phyloP scores from a whole-genome alignment of 1,140 invertebrate species.

The Dreissena rostriformis region DNA sequence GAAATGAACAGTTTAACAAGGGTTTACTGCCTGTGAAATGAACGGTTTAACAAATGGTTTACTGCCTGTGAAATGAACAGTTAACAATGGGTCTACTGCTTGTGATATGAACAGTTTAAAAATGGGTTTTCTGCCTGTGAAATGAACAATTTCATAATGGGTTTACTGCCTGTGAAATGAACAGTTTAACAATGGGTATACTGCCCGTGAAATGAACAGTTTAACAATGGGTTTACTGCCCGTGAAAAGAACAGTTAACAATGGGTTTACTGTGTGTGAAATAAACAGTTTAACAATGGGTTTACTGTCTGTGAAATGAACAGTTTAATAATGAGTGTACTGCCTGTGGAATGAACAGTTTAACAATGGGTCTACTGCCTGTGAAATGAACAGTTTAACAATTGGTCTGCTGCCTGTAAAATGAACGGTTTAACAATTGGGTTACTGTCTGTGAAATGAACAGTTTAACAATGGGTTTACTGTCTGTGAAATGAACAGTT shows the following conservation, averaged over 20 bases:
- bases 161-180: slow-evolving; percentile 60
- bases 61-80: too few species aligned
- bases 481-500: too few species aligned
- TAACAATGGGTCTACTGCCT: slow-evolving; percentile 56
- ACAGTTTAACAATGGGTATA: neutral
- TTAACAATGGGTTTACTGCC: slow-evolving; percentile 35
- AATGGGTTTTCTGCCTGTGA: neutral
- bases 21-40: slow-evolving; percentile 60
- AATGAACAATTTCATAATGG: too few species aligned
- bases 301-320: too few species aligned
- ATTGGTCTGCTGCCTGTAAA: neutral
- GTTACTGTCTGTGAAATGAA: too few species aligned
- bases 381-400: slow-evolving; percentile 16
- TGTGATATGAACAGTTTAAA: too few species aligned
- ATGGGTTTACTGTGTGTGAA: neutral
- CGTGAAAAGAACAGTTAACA: slow-evolving; percentile 49
- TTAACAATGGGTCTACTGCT: too few species aligned
- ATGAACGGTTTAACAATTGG: too few species aligned
- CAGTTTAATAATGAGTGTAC: neutral
- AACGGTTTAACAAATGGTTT: neutral
- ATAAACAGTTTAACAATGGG: too few species aligned
- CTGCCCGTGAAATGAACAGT: too few species aligned
- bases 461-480: neutral
- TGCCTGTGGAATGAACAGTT: too few species aligned
- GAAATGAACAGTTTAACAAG: too few species aligned